These are phyloP conservation scores for Anagyrus pseudococci DNA, from an alignment of 2,888 invertebrate species.

Conservation along the genomic window DNA sequence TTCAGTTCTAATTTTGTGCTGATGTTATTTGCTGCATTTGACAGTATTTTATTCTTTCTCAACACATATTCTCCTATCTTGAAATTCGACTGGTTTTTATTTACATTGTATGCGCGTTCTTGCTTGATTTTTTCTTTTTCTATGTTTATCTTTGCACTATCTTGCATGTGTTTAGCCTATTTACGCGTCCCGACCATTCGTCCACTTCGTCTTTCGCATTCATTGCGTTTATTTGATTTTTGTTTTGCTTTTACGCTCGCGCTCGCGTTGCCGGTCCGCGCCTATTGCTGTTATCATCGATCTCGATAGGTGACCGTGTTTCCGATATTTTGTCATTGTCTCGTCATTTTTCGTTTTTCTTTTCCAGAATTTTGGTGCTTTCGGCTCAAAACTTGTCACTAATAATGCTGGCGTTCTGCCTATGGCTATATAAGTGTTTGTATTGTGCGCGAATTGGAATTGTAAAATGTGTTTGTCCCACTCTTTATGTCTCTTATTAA, in stretches of 20 bases:
- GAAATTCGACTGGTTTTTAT: background rate
- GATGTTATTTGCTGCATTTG: background rate
- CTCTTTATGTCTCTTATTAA: background rate
- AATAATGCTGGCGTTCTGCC: slow-evolving; percentile 19
- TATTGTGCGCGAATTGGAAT: slow-evolving; percentile 7
- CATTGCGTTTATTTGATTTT: background rate
- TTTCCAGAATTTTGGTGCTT: slow-evolving; percentile 3
- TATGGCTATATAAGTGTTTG: background rate
- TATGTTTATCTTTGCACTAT: background rate
- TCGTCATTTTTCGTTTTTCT: background rate
- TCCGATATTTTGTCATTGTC: background rate
- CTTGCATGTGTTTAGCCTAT: background rate
- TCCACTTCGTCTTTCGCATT: background rate
- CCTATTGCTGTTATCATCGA: too few species aligned
- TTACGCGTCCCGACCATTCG: slow-evolving; percentile 14
- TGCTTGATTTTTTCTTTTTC: background rate
- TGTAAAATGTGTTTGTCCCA: slow-evolving; percentile 7
- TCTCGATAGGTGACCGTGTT: too few species aligned
- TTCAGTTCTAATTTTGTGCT: background rate
- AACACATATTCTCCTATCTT: background rate
- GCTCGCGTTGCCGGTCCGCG: background rate
- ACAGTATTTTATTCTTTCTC: slow-evolving; percentile 3
- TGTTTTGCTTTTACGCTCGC: background rate
- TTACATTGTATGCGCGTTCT: background rate
- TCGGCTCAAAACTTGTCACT: slow-evolving; percentile 18